Evolutionary conservation across 2,113 vertebrate genomes (phyloP).

Genomic region (Oncorhynchus masou): DNA sequence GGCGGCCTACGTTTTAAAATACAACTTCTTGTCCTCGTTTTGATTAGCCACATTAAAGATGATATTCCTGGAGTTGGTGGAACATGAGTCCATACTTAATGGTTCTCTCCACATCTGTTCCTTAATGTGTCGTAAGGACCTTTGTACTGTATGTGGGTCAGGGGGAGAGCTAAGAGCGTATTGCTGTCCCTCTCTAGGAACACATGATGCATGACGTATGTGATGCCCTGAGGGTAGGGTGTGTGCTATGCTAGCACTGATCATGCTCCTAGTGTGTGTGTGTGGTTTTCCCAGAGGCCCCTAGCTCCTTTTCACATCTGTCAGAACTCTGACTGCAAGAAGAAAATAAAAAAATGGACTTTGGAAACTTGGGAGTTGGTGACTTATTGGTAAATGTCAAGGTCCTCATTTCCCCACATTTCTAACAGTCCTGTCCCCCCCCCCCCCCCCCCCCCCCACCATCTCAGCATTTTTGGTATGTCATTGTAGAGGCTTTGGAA

Average conservation of each 20-base stretch:
- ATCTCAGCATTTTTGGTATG: slow-evolving; percentile 10
- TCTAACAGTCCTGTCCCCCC: neutral
- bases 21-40: no score
- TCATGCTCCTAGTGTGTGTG: slow-evolving; percentile 1
- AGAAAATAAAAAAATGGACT: no score
- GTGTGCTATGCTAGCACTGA: slow-evolving; percentile 33
- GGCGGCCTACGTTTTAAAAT: no score
- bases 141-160: no score
- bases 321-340: no score
- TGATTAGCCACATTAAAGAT: no score
- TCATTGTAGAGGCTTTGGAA: neutral
- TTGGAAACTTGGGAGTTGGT: slow-evolving; percentile 20
- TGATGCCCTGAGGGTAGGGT: slow-evolving; percentile 10
- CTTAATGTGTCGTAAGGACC: no score
- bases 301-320: no score
- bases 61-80: no score
- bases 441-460: neutral
- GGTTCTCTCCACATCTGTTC: no score
- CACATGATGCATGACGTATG: slow-evolving; percentile 1
- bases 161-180: slow-evolving; percentile 5
- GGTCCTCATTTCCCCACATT: slow-evolving; percentile 19
- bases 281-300: no score
- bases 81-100: no score
- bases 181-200: slow-evolving; percentile 20
- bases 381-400: slow-evolving; percentile 42